A percentile compares a stretch with the other conserved stretches of the same genome.
Evolutionary conservation across 2,888 invertebrate species (phyloP).

Genomic region (Meghimatium bilineatum): DNA sequence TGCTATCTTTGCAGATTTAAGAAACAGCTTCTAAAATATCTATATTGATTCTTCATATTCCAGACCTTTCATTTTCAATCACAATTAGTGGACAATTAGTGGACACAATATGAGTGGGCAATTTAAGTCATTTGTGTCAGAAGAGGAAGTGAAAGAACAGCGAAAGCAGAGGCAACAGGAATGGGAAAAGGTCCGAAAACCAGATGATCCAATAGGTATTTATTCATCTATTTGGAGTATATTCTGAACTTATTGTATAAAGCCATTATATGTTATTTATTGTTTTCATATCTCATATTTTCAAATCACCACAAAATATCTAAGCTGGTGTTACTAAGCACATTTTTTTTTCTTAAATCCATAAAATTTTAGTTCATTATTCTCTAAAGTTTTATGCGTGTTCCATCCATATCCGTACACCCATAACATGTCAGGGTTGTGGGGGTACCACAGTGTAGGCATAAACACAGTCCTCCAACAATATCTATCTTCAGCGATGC

Average conservation of each 20-base stretch:
- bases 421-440: too few species aligned
- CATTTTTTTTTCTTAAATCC: too few species aligned
- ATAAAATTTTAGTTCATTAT: too few species aligned
- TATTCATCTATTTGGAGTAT: neutral
- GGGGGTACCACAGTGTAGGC: too few species aligned
- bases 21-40: neutral
- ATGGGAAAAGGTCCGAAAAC: constrained; percentile 95
- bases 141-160: constrained; percentile 89
- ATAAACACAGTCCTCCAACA: too few species aligned
- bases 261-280: neutral
- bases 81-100: neutral
- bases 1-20: neutral
- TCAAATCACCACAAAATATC: too few species aligned
- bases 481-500: too few species aligned
- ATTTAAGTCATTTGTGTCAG: constrained; percentile 85
- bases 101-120: constrained; percentile 49
- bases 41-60: neutral
- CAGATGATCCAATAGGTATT: constrained; percentile 91
- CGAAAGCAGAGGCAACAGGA: constrained; percentile 91
- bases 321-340: too few species aligned
- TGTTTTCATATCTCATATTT: too few species aligned
- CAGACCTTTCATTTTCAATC: neutral
- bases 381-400: too few species aligned
- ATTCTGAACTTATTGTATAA: neutral
- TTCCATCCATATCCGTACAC: too few species aligned